Evolutionary conservation across 2,113 vertebrate species (phyloP), one percentile per base, ranked within the genome.

Genomic region (Dolichallabes microphthalmus): DNA sequence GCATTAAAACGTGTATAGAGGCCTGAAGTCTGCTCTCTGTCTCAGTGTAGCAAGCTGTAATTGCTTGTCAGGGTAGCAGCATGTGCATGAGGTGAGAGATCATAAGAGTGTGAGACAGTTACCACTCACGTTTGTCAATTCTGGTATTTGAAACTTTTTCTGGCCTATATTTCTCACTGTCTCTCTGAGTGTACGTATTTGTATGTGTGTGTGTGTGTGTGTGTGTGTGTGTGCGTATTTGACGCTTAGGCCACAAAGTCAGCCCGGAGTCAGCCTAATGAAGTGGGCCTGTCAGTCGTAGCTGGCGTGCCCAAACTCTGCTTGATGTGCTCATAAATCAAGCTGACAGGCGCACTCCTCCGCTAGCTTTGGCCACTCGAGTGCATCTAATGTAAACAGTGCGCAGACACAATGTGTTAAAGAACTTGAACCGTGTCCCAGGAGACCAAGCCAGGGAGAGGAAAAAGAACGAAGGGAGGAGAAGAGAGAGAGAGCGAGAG

Each of bases 271-370:
- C 96, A 95, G 96, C 94, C 95, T 97, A 97, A 96, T 96, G 96
- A 97, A 96, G 94, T 95, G 94, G 94, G 93, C 93, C 96, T 96
- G 96, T 96, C 95, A 95, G 95, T 96, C 95, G 90, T 90, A 91
- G 92, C 92, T 96, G 96, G 96, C 95, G 96, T 95, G 92, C 93
- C 91, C 90, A 96, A 95, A 95, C 95, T 96, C 94, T 95, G 95
- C 95, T 94, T 98, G 97, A 97, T 96, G 95, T 96, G 95, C 97
- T 97, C 97, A 98, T 99, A 96, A 94, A 98, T 98, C 97, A 97
- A 95, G 93, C 94, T 96, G 97, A 98, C 94, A 95, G 93, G 89
- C 95, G 96, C 95, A 95, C 91, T 97, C 95, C 94, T 95, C 94
- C 92, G 90, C 90, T 96, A 94, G 95, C 96, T 96, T 96, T 96